phyloP scores from a whole-genome alignment of 2,888 invertebrate species.

The Chrysotoxum bicinctum region DNA sequence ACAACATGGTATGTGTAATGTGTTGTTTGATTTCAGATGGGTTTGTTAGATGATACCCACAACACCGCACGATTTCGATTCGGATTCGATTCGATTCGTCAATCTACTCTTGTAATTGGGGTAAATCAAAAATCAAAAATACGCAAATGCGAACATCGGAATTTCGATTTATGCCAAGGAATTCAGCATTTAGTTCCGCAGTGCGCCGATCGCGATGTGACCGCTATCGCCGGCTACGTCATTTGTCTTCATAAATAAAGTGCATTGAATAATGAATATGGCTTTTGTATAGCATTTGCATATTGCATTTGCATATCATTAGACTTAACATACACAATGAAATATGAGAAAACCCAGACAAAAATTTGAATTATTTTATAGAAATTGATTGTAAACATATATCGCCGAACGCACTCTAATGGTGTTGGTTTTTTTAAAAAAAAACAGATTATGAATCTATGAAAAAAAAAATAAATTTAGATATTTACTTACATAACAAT shows the following conservation, averaged over 20 bases:
- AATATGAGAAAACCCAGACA: not conserved
- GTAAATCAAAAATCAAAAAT: not conserved
- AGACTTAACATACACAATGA: not conserved
- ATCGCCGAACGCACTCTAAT: not conserved
- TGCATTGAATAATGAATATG: constrained; percentile 1
- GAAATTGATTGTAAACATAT: constrained; percentile 39
- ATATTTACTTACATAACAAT: not conserved
- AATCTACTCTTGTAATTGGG: no score
- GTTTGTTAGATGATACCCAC: no score
- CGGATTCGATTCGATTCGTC: no score
- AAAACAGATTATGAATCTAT: not conserved
- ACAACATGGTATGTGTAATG: no score
- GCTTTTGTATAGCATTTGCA: constrained; percentile 38
- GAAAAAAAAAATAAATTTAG: no score
- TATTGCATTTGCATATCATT: constrained; percentile 35
- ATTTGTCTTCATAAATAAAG: constrained; percentile 36
- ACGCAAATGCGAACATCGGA: not conserved
- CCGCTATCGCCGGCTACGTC: not conserved
- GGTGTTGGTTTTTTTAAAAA: not conserved
- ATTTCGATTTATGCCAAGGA: not conserved
- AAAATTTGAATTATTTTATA: constrained; percentile 47
- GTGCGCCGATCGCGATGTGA: not conserved
- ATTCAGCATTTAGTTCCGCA: not conserved
- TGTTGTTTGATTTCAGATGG: no score
- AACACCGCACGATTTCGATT: no score